These are phyloP conservation scores for Pempheris klunzingeri DNA, from an alignment of 2,797 vertebrate genomes.

Conservation along the genomic window DNA sequence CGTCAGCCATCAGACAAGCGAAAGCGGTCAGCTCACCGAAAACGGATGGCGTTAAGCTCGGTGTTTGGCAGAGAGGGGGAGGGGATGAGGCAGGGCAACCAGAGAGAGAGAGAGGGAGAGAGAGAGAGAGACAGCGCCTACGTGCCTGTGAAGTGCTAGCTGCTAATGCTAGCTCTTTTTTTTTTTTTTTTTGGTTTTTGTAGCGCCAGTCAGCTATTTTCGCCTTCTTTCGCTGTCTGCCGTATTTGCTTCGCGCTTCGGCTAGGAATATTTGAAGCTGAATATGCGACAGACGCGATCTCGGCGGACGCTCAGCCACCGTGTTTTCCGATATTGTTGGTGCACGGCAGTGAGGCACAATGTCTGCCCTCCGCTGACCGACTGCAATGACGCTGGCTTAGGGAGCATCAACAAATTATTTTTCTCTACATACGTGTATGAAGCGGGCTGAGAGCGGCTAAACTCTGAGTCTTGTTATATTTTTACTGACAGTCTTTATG, in stretches of 20 bases:
- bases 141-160: conserved; percentile 44
- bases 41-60: conserved; percentile 65
- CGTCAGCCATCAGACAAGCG: conserved; percentile 64
- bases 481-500: no score
- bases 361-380: conserved; percentile 45
- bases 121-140: conserved; percentile 65
- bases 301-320: conserved; percentile 43
- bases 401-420: conserved; percentile 67
- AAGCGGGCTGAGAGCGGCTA: not conserved
- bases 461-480: no score
- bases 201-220: conserved; percentile 17
- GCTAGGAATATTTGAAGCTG: conserved; percentile 26
- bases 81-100: conserved; percentile 69
- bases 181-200: not conserved
- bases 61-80: conserved; percentile 80
- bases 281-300: conserved; percentile 45
- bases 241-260: conserved; percentile 51
- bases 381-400: conserved; percentile 57
- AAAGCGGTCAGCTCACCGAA: conserved; percentile 62
- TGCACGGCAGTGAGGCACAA: conserved; percentile 56
- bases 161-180: conserved; percentile 22
- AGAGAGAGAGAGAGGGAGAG: conserved; percentile 14
- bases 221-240: conserved; percentile 34
- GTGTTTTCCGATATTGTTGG: conserved; percentile 58
- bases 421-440: not conserved